Conservation (phyloP, 2,113 vertebrate species). For the Cyphomyrus plagiostoma region DNA sequence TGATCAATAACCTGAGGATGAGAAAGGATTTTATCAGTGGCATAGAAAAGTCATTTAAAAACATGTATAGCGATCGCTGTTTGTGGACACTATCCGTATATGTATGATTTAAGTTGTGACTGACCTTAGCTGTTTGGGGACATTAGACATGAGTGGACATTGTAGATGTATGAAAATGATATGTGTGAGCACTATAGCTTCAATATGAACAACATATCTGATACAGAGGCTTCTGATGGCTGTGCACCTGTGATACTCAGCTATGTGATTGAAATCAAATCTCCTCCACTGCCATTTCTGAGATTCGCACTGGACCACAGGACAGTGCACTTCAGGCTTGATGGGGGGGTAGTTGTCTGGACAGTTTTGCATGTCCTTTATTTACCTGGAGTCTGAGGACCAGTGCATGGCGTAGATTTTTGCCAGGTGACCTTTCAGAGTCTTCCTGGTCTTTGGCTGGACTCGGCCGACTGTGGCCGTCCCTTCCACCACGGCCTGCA, state of each 20-base stretch:
- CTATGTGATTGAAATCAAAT: not conserved
- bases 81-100: not conserved
- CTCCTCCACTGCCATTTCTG: not conserved
- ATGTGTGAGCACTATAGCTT: not conserved
- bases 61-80: not conserved
- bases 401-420: conserved; percentile 74
- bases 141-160: not conserved
- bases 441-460: conserved; percentile 66
- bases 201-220: not conserved
- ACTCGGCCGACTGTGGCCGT: conserved; percentile 49
- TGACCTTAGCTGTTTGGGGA: not conserved
- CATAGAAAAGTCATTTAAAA: not conserved
- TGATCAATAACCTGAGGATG: conserved; percentile 58
- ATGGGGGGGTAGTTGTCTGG: not conserved
- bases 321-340: not conserved
- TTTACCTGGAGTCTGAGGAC: conserved; percentile 61
- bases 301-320: not conserved
- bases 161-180: not conserved
- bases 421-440: conserved; percentile 67
- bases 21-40: not conserved
- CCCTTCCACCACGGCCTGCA: conserved; percentile 43
- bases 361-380: not conserved
- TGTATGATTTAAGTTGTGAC: not conserved
- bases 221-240: not conserved
- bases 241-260: not conserved